Conservation (phyloP, 2,797 vertebrate species). For the Nothura maculosa region DNA sequence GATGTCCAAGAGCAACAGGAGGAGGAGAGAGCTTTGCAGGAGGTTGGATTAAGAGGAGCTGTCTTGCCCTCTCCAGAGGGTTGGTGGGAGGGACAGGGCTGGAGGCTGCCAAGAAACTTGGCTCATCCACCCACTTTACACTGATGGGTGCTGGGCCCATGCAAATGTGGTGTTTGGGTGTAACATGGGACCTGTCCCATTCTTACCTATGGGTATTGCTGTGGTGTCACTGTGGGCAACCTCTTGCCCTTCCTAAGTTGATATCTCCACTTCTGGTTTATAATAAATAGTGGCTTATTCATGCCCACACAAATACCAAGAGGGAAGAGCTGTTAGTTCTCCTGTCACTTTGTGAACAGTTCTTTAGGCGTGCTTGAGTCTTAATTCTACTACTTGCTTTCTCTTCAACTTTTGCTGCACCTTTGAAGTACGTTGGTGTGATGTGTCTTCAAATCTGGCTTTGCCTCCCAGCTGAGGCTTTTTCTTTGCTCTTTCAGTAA, state of each 20-base stretch:
- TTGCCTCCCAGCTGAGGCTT: not conserved
- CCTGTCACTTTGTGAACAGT: not conserved
- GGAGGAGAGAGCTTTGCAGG: conserved; percentile 69
- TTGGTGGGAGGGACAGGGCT: not conserved
- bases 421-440: not conserved
- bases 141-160: not conserved
- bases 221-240: not conserved
- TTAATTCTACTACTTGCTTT: not conserved
- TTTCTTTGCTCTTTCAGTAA: not conserved
- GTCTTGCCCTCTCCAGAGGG: not conserved
- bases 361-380: not conserved
- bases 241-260: not conserved
- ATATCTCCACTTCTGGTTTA: not conserved
- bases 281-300: not conserved
- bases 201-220: not conserved
- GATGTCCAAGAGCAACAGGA: conserved; percentile 15
- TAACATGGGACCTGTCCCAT: not conserved
- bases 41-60: conserved; percentile 6
- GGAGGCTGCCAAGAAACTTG: not conserved
- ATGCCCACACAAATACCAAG: not conserved
- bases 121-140: not conserved
- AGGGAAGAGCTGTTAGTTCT: not conserved
- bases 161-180: rapidly evolving
- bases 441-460: not conserved
- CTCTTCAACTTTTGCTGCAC: not conserved